Evolutionary conservation across 2,888 invertebrate species (phyloP).

Genomic region (Rotaria magnacalcarata): DNA sequence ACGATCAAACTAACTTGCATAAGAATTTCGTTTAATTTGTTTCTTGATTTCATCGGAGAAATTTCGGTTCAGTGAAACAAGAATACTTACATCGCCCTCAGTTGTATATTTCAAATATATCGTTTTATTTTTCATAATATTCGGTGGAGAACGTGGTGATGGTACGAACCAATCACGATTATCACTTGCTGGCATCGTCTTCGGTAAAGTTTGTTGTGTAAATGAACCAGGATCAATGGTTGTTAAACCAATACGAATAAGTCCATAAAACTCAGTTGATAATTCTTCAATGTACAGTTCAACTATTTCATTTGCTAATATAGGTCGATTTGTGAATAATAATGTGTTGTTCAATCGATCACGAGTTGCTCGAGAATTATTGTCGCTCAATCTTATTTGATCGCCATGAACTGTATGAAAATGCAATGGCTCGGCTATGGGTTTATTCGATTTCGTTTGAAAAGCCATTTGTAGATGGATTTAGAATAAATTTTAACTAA

Average conservation of each 20-base stretch:
- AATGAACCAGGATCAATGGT: neutral
- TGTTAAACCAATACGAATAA: constrained; percentile 24
- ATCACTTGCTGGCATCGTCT: neutral
- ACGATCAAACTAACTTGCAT: too few relatives aligned
- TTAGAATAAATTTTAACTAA: neutral
- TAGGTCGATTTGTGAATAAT: constrained; percentile 25
- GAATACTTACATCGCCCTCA: neutral
- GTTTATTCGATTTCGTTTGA: neutral
- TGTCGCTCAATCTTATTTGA: neutral
- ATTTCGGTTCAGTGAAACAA: too few relatives aligned
- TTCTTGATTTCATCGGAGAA: too few relatives aligned
- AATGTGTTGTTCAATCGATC: constrained; percentile 16
- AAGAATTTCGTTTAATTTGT: too few relatives aligned
- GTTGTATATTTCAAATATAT: neutral
- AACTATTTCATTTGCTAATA: neutral
- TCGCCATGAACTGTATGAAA: constrained; percentile 12
- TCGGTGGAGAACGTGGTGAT: neutral
- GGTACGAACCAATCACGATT: neutral
- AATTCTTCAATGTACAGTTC: neutral
- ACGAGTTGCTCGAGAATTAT: constrained; percentile 18
- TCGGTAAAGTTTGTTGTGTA: neutral
- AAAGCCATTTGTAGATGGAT: neutral
- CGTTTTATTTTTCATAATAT: neutral
- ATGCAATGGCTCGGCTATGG: neutral
- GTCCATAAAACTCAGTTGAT: neutral